Evolutionary conservation across 2,113 vertebrate species (phyloP).

Genomic region (Strigops habroptila): DNA sequence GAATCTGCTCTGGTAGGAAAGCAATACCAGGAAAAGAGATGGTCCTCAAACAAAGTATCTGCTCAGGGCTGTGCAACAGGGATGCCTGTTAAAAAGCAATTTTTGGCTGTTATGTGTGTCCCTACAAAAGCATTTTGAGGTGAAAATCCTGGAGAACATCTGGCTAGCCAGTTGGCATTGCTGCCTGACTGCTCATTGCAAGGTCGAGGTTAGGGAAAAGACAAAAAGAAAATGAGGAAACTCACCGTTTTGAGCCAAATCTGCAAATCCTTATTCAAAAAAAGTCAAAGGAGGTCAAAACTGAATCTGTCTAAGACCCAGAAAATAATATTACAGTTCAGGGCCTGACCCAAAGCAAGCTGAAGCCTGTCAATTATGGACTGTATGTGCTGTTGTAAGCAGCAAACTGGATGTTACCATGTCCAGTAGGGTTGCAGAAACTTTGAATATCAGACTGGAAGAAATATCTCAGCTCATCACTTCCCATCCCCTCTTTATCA

Average conservation of each 20-base stretch:
- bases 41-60: background rate
- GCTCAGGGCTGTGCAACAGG: background rate
- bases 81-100: background rate
- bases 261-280: background rate
- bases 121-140: background rate
- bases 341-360: background rate
- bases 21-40: background rate
- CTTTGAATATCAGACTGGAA: background rate
- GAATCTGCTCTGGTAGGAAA: background rate
- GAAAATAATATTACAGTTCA: background rate
- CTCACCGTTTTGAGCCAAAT: background rate
- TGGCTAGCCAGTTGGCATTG: background rate
- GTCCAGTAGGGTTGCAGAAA: background rate
- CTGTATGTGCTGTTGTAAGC: background rate
- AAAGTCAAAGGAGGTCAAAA: background rate
- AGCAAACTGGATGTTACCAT: background rate
- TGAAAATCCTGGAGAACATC: background rate
- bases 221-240: background rate
- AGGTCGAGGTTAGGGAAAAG: background rate
- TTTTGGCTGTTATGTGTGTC: background rate
- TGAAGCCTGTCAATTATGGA: background rate
- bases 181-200: background rate
- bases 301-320: background rate
- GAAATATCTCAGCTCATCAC: background rate
- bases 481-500: background rate